Evolutionary conservation across 2,888 invertebrate genomes (phyloP).

Genomic region (Teleogryllus oceanicus): DNA sequence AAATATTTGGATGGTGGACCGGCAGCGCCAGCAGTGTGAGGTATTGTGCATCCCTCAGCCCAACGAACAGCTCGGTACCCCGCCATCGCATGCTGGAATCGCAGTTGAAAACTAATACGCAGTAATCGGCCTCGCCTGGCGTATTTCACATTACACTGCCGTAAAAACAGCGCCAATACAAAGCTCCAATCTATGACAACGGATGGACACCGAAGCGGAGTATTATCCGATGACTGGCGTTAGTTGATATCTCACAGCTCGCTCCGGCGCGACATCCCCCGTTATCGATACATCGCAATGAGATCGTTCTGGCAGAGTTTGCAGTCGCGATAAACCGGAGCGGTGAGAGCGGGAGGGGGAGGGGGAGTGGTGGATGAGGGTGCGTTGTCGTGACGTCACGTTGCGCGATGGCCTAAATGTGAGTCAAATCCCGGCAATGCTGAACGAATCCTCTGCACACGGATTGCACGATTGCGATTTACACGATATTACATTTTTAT

Average conservation of each 20-base stretch:
- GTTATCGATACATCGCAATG: background rate
- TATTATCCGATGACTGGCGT: background rate
- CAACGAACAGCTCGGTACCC: too few relatives aligned
- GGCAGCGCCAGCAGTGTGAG: too few relatives aligned
- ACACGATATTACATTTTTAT: too few relatives aligned
- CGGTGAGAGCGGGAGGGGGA: background rate
- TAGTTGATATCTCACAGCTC: background rate
- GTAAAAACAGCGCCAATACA: background rate
- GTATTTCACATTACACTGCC: background rate
- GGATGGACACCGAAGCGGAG: background rate
- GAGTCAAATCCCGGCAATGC: too few relatives aligned
- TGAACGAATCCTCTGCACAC: too few relatives aligned
- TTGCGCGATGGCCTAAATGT: too few relatives aligned
- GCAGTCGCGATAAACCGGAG: background rate
- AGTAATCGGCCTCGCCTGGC: background rate
- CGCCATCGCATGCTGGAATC: background rate
- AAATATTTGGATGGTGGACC: too few relatives aligned
- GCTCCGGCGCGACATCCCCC: background rate
- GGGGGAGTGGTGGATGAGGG: too few relatives aligned
- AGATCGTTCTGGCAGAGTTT: conserved; percentile 4
- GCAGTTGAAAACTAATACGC: conserved; percentile 6
- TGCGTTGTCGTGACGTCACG: too few relatives aligned
- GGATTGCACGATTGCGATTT: too few relatives aligned
- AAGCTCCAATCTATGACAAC: background rate
- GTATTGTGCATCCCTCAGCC: too few relatives aligned